Base-by-base conservation (phyloP, 2,888 invertebrate species). In the Synergus gifuensis region DNA sequence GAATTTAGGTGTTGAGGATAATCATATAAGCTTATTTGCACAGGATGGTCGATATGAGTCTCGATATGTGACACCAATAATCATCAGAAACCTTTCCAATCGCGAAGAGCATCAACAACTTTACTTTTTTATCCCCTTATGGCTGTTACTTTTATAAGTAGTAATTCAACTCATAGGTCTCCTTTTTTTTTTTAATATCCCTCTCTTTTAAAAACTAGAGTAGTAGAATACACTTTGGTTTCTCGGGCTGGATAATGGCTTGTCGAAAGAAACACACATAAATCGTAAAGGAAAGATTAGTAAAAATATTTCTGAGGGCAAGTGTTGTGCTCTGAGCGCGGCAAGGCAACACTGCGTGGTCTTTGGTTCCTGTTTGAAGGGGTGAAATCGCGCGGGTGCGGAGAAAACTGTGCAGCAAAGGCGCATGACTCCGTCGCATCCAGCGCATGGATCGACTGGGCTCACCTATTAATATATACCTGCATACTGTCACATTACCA, bases 381-480 rank as follows among this genome's bases (percentile, higher is more conserved):
- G 80, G 76, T 78, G 28, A 63, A 54, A 67, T 49, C 67, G 76
- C 63, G n/a, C 60, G 79, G 73, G 73, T 67, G 76, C 60, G 58
- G 77, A 79, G 83, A 82, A 81, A 83, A 77, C 76, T 84, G 81
- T 73, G 85, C 83, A 79, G 87, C 86, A 84, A 87, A 86, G 84
- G 91, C 91, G 89, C 89, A 88, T 88, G 88, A 88, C 89, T 82
- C 83, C 86, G 88, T 87, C 89, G 90, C 89, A 88, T 87, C 86
- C 89, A 84, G 87, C 88, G 90, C 90, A 90, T 88, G 89, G 89
- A 90, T 90, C 91, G 90, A 89, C 88, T 89, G 82, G 84, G 83
- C 84, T 83, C 81, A 80, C 79, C 81, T 83, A 84, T 83, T 84
- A 83, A 84, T 83, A 82, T 83, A 82, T 84, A 82, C 80, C 83